phyloP scores from a whole-genome alignment of 1,140 invertebrate genomes.

The Lycorma delicatula region DNA sequence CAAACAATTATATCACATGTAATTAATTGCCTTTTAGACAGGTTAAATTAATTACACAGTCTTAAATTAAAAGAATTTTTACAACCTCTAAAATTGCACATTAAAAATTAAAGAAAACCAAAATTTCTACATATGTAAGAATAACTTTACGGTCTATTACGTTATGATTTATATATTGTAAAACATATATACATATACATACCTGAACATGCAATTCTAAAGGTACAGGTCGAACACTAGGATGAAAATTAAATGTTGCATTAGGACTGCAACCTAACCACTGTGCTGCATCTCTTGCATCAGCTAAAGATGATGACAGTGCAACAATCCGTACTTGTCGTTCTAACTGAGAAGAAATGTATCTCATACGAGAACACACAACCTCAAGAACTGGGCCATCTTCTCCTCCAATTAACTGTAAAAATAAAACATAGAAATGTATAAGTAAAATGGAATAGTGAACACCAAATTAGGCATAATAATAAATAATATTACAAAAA shows the following conservation, averaged over 20 bases:
- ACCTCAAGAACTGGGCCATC: slow-evolving; percentile 93
- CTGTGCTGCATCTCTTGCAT: slow-evolving; percentile 90
- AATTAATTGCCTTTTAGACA: too few relatives aligned
- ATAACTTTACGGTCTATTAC: too few relatives aligned
- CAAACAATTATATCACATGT: too few relatives aligned
- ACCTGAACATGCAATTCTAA: slow-evolving; percentile 88
- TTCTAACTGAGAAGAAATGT: slow-evolving; percentile 95
- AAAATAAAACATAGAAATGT: slow-evolving; percentile 4
- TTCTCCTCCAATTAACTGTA: slow-evolving; percentile 65
- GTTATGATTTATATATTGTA: too few relatives aligned
- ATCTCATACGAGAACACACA: slow-evolving; percentile 93
- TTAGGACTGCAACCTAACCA: slow-evolving; percentile 94
- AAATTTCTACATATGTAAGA: too few relatives aligned
- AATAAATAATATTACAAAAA: background rate
- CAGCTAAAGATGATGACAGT: slow-evolving; percentile 85
- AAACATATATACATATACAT: too few relatives aligned
- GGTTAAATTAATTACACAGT: too few relatives aligned
- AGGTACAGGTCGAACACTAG: slow-evolving; percentile 90
- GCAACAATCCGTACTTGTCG: slow-evolving; percentile 92
- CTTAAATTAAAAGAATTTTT: too few relatives aligned
- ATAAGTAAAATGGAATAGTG: slow-evolving; percentile 2
- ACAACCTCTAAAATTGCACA: too few relatives aligned
- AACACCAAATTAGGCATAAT: too few relatives aligned
- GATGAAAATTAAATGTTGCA: slow-evolving; percentile 96
- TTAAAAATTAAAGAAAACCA: too few relatives aligned